Conservation (phyloP, 2,797 vertebrate genomes). For the Florisuga fusca region DNA sequence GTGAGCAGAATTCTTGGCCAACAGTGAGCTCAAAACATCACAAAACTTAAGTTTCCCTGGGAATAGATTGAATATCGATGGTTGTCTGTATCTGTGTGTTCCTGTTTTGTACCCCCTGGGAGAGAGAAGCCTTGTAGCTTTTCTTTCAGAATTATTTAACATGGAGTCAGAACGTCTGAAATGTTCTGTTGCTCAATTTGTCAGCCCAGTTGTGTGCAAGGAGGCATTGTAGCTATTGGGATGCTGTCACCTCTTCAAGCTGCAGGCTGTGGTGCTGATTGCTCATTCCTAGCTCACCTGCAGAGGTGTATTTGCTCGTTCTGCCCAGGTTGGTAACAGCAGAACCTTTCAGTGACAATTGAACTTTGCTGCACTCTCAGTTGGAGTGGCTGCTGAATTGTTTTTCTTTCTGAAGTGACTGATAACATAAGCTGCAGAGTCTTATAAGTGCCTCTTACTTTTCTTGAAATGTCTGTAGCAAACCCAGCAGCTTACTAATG, state of each 20-base stretch:
- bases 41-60: not conserved
- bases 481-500: not conserved
- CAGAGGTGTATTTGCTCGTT: constrained; percentile 41
- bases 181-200: not conserved
- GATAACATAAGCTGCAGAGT: not conserved
- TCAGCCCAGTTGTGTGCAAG: not conserved
- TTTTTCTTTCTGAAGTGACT: constrained; percentile 30
- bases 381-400: constrained; percentile 32
- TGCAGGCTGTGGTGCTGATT: constrained; percentile 49
- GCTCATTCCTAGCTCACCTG: constrained; percentile 56
- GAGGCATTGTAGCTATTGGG: not conserved
- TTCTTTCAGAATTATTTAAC: not conserved
- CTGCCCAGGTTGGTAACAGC: constrained; percentile 42
- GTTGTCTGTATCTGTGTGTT: not conserved
- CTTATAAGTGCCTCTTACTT: not conserved
- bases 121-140: not conserved
- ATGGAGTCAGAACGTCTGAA: not conserved
- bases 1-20: too few species aligned
- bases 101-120: rapidly evolving
- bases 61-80: not conserved
- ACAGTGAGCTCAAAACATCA: not conserved
- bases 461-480: not conserved
- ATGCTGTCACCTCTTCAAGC: constrained; percentile 33
- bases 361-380: constrained; percentile 9
- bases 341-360: constrained; percentile 40